phyloP scores from a whole-genome alignment of 2,113 vertebrate genomes.

The Sitta europaea region DNA sequence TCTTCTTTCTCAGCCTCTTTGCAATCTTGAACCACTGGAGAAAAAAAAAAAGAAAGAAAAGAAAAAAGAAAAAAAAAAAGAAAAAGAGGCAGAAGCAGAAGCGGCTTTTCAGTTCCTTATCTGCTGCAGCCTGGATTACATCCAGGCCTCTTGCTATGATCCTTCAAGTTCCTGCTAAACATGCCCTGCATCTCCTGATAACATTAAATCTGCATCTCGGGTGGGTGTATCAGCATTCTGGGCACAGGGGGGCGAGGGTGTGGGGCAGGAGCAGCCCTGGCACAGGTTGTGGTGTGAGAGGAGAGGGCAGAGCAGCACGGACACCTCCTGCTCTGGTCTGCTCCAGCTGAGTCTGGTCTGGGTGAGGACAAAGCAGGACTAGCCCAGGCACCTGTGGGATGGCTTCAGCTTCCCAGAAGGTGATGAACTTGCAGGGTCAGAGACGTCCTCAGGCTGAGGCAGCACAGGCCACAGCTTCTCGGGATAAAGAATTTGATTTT shows the following conservation, averaged over 20 bases:
- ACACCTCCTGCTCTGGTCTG: background rate
- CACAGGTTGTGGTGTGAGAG: background rate
- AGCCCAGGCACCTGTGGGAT: accelerated
- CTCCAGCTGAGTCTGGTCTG: background rate
- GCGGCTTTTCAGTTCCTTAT: constrained; percentile 45
- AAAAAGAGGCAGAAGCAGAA: background rate
- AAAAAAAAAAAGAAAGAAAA: background rate
- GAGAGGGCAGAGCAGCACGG: background rate
- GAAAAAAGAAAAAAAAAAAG: background rate
- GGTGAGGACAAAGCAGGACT: background rate
- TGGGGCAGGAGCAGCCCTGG: background rate
- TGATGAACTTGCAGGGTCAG: background rate
- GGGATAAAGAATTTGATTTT: constrained; percentile 45
- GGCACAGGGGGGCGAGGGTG: background rate
- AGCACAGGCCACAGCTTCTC: background rate
- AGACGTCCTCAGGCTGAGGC: background rate
- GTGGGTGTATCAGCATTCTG: background rate
- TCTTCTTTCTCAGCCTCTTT: constrained; percentile 41
- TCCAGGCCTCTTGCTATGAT: constrained; percentile 41
- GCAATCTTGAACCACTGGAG: constrained; percentile 29
- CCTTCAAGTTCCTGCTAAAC: constrained; percentile 36
- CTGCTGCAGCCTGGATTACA: constrained; percentile 45
- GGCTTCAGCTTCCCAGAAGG: background rate
- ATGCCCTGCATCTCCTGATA: constrained; percentile 21
- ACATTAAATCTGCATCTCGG: constrained; percentile 36